Conservation (phyloP, 2,888 invertebrate genomes). For the Lasioglossum figueresi region DNA sequence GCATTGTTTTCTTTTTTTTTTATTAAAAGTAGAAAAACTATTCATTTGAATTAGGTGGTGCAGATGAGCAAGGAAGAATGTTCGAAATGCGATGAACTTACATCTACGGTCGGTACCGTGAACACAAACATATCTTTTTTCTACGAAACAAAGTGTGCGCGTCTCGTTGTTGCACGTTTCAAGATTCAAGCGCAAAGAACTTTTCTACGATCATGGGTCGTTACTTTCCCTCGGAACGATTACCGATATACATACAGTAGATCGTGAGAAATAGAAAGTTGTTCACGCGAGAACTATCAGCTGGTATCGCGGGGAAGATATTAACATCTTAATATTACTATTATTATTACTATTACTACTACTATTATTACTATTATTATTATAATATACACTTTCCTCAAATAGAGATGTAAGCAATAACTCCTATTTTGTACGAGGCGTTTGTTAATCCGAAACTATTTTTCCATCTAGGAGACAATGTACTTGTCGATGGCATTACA, state of each 20-base stretch:
- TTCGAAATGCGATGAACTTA: not conserved
- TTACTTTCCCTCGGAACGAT: conserved; percentile 22
- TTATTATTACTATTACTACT: not conserved
- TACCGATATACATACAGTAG: not conserved
- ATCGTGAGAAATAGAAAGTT: not conserved
- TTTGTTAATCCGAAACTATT: conserved; percentile 60
- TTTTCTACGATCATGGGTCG: conserved; percentile 16
- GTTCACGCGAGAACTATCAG: conserved; percentile 33
- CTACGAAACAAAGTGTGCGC: not conserved
- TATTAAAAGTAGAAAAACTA: not conserved
- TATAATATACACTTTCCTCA: conserved; percentile 50
- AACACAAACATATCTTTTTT: not conserved
- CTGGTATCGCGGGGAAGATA: conserved; percentile 43
- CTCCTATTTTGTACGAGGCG: conserved; percentile 63
- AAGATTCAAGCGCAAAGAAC: conserved; percentile 40
- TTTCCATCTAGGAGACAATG: conserved; percentile 55
- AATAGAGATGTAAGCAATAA: conserved; percentile 63
- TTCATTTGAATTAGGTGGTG: not conserved
- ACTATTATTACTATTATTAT: conserved; percentile 18
- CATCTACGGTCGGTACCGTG: not conserved
- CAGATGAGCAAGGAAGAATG: not conserved
- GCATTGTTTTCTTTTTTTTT: not conserved
- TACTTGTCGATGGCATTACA: conserved; percentile 43
- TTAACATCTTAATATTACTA: conserved; percentile 18
- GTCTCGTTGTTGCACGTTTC: not conserved